Evolutionary conservation across 2,888 invertebrate genomes (phyloP).

Genomic region (Apotomis betuletana): DNA sequence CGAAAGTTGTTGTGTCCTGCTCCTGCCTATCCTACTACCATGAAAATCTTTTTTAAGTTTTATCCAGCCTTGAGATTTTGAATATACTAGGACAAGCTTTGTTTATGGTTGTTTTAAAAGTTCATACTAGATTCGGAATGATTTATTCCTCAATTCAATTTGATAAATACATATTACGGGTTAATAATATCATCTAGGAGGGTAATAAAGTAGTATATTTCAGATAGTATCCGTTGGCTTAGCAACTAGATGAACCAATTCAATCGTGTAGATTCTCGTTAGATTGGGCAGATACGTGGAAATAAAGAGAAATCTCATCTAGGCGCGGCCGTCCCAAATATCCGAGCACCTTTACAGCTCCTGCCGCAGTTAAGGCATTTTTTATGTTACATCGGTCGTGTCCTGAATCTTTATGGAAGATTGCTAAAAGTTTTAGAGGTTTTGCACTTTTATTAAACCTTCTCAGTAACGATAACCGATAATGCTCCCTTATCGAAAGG

Average conservation of each 20-base stretch:
- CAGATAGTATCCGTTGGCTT: constrained; percentile 9
- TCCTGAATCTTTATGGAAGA: constrained; percentile 57
- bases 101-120: no score
- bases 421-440: constrained; percentile 58
- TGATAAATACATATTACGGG: no score
- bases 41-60: no score
- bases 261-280: constrained; percentile 33
- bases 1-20: no score
- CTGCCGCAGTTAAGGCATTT: constrained; percentile 57
- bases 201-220: constrained; percentile 1
- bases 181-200: no score
- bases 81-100: no score
- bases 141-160: no score
- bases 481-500: constrained; percentile 43
- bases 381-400: constrained; percentile 65
- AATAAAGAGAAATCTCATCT: constrained; percentile 40
- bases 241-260: constrained; percentile 26
- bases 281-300: constrained; percentile 36
- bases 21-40: no score
- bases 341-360: constrained; percentile 59
- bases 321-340: constrained; percentile 50
- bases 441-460: constrained; percentile 52
- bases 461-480: constrained; percentile 52
- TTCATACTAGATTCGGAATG: no score
- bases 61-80: no score